Evolutionary conservation across 2,113 vertebrate genomes (phyloP), one percentile per base, ranked within the genome.

Genomic region (Catharus bicknelli): DNA sequence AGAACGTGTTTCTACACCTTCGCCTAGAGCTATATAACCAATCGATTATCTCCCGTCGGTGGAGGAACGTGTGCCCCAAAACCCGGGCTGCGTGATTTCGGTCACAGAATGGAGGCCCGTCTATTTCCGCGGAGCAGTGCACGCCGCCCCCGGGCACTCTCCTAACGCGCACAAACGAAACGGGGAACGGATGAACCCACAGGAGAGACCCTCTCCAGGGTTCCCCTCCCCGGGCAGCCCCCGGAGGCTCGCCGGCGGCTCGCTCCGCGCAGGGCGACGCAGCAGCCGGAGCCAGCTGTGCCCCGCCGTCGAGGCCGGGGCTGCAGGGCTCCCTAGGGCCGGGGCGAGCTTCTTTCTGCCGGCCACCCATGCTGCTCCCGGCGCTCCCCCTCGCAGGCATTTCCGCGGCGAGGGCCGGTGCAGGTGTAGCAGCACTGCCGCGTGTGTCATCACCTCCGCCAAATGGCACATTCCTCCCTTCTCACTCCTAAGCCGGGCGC

Each of bases 361-460:
- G 98, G 97, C 98, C 98, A 98, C 98, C 98, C 98, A 98, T 93
- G 97, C 95, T 95, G 98, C 96, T 42, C 14, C 22, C 61, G 40
- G 45, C 36, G 73, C 43, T 69, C 88, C 94, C 86, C 85, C 79
- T 69, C 50, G 66, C 93, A 94, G 97, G 96, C 97, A 97, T 98
- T 98, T 98, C 97, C 97, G 96, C 96, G 94, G 93, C 96, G 58
- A 93, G 95, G 96, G 94, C 70, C 85, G 82, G 94, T 80, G 97
- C 98, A 99, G 98, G 98, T 98, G 98, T 97, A 98, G 89, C 98
- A 98, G 98, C 98, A 90, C 96, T 97, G 98, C 97, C 92, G 76
- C 95, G 94, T 98, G 97, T 98, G 98, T 99, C 98, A 98, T 98
- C 99, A 97, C 98, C 98, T 95, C 97, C 86, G 90, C 27, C 94